These are phyloP conservation scores for Bombus sylvicola DNA, from an alignment of 1,140 invertebrate genomes.

Conservation along the genomic window DNA sequence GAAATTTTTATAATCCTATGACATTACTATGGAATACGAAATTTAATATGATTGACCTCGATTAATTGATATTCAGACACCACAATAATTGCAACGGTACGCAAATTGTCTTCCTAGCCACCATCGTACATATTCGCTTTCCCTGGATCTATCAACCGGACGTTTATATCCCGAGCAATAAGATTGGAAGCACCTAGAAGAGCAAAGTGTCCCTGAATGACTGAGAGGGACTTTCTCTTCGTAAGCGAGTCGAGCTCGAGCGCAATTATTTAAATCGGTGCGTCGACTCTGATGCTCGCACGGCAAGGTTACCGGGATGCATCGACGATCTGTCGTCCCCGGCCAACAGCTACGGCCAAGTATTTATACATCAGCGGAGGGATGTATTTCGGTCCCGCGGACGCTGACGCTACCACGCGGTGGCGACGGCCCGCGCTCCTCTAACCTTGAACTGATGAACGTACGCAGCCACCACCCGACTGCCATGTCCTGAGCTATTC, in stretches of 20 bases:
- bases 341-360: constrained; percentile 33
- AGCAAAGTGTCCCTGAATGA: neutral
- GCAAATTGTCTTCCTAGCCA: too few species aligned
- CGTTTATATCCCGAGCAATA: neutral
- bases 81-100: too few species aligned
- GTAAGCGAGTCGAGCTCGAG: neutral
- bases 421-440: constrained; percentile 65
- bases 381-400: constrained; percentile 71
- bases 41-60: too few species aligned
- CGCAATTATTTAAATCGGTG: constrained; percentile 34
- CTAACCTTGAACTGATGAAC: constrained; percentile 79
- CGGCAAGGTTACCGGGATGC: constrained; percentile 70
- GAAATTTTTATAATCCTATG: too few species aligned
- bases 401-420: constrained; percentile 60
- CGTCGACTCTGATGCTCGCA: constrained; percentile 27
- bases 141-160: neutral
- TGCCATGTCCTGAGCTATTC: constrained; percentile 69
- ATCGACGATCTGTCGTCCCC: constrained; percentile 46
- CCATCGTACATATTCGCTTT: neutral
- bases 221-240: constrained; percentile 5
- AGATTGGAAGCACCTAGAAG: neutral
- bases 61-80: too few species aligned
- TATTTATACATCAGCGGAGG: constrained; percentile 71
- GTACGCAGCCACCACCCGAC: constrained; percentile 60
- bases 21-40: too few species aligned